Percentiles rank a stretch among this genome's conserved stretches.
Conservation (phyloP, 2,888 invertebrate species). For the Drosophila emarginata region DNA sequence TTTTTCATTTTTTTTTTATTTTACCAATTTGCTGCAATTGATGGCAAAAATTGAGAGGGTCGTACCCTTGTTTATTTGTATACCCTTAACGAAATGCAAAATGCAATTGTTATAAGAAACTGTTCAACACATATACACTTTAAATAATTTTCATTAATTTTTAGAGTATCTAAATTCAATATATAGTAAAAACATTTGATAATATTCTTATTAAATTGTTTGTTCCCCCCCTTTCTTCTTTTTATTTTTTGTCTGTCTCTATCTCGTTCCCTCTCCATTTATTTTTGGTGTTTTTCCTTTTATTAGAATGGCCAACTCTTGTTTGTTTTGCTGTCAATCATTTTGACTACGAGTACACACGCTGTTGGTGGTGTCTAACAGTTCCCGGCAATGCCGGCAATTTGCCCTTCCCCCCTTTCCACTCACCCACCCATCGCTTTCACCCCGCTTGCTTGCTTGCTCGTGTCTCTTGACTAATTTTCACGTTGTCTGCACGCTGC, state of each 20-base stretch:
- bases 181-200: background rate
- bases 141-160: background rate
- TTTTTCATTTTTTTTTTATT: too few relatives aligned
- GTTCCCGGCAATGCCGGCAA: background rate
- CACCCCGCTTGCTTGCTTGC: background rate
- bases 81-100: background rate
- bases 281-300: background rate
- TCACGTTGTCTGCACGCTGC: conserved; percentile 60
- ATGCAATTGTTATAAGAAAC: background rate
- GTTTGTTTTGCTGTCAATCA: conserved; percentile 56
- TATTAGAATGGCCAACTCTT: conserved; percentile 22
- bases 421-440: conserved; percentile 6
- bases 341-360: conserved; percentile 27
- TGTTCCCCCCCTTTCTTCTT: conserved; percentile 3
- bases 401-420: background rate
- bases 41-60: background rate
- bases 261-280: background rate
- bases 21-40: conserved; percentile 9
- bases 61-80: too few relatives aligned
- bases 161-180: background rate
- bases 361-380: background rate
- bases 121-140: background rate
- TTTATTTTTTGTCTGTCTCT: background rate
- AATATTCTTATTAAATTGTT: conserved; percentile 11
- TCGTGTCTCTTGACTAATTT: conserved; percentile 60